Conservation (phyloP, 2,888 invertebrate species). For the Cenopis cana region DNA sequence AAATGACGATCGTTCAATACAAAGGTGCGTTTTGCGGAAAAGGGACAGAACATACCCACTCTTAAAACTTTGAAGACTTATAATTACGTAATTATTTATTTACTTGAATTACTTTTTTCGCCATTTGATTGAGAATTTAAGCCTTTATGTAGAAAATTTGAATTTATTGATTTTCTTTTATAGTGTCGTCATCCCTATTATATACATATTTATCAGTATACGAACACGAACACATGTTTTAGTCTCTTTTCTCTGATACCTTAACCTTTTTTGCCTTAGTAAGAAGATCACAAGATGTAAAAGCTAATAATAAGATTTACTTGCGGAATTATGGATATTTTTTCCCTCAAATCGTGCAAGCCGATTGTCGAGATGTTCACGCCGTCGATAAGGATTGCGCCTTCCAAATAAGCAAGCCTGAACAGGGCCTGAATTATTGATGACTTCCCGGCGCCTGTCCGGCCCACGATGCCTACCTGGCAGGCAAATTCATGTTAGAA, state of each 20-base stretch:
- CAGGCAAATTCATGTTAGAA: not conserved
- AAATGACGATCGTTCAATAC: too few species aligned
- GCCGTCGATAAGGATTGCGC: slow-evolving; percentile 89
- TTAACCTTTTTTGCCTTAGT: not conserved
- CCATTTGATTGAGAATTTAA: too few species aligned
- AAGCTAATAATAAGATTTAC: slow-evolving; percentile 51
- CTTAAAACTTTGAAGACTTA: too few species aligned
- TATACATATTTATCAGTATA: too few species aligned
- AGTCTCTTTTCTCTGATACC: not conserved
- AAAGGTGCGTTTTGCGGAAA: too few species aligned
- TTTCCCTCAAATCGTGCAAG: slow-evolving; percentile 85
- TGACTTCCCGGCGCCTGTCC: slow-evolving; percentile 89
- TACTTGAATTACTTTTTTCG: too few species aligned
- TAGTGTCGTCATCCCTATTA: too few species aligned
- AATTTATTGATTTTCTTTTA: too few species aligned
- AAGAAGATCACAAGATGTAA: not conserved
- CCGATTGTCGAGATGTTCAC: slow-evolving; percentile 85
- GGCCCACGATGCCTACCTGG: slow-evolving; percentile 87
- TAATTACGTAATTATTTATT: too few species aligned
- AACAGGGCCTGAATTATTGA: slow-evolving; percentile 89
- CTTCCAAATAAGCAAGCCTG: slow-evolving; percentile 86
- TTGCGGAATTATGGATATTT: slow-evolving; percentile 87
- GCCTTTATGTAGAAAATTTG: too few species aligned
- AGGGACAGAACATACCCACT: too few species aligned
- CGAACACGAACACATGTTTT: too few species aligned